Evolutionary conservation across 1,140 invertebrate genomes (phyloP).

Genomic region (Diploscapter pachys): DNA sequence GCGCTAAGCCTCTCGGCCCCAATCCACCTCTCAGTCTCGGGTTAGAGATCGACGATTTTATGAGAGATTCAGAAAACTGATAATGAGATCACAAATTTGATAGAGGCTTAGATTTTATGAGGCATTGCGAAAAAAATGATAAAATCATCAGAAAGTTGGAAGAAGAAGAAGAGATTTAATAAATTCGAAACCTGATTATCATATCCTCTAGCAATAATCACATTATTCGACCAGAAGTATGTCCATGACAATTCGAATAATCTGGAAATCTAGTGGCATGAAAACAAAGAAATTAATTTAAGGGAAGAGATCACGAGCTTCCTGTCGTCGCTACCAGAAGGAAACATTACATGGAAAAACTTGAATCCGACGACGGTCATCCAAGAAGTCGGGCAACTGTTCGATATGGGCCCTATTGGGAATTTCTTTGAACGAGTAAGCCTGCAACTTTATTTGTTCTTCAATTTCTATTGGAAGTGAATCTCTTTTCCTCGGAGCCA

Average conservation of each 20-base stretch:
- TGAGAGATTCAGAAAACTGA: no score
- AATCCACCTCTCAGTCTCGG: slow-evolving; percentile 37
- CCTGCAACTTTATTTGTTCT: no score
- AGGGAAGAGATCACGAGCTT: slow-evolving; percentile 32
- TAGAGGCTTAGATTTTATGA: no score
- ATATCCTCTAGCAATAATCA: background rate
- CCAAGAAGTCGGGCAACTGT: slow-evolving; percentile 42
- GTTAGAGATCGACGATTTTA: background rate
- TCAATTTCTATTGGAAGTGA: no score
- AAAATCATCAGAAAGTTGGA: no score
- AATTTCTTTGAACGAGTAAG: slow-evolving; percentile 44
- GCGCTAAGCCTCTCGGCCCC: slow-evolving; percentile 74
- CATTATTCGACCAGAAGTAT: background rate
- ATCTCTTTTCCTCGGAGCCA: no score
- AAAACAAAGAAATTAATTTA: background rate
- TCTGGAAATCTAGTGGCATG: background rate
- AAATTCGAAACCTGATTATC: no score
- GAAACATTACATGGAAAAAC: slow-evolving; percentile 57
- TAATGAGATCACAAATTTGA: no score
- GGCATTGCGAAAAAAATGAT: no score
- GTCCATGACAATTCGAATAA: background rate
- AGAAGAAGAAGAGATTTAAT: no score
- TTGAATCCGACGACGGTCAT: slow-evolving; percentile 50
- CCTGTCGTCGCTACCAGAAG: slow-evolving; percentile 44
- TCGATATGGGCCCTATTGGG: slow-evolving; percentile 49